Evolutionary conservation across 2,113 vertebrate genomes (phyloP).

Genomic region (Vulpes lagopus): DNA sequence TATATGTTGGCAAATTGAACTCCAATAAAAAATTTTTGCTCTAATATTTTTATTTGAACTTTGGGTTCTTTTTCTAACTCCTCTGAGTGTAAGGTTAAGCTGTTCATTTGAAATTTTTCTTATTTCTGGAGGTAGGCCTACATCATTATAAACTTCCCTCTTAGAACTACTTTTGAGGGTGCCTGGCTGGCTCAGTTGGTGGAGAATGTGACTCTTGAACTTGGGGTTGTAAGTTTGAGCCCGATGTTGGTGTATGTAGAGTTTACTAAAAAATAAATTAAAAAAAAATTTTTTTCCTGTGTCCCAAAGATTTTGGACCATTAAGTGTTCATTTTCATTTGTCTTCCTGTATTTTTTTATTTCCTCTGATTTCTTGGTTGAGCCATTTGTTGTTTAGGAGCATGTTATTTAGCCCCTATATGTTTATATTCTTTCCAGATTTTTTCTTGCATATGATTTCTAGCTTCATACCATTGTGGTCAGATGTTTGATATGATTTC

Average conservation of each 20-base stretch:
- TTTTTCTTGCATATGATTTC: background rate
- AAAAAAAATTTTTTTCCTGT: background rate
- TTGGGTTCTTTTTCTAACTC: background rate
- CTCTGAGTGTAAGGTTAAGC: background rate
- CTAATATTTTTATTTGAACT: background rate
- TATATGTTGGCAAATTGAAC: no score
- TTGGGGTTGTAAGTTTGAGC: background rate
- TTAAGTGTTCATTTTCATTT: background rate
- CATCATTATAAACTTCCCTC: background rate
- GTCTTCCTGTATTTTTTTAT: background rate
- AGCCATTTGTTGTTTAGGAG: background rate
- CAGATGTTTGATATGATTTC: background rate
- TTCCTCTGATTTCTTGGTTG: background rate
- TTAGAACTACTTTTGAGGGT: background rate
- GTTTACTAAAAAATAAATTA: background rate
- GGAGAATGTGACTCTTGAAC: background rate
- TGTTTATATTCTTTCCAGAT: background rate
- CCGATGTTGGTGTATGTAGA: background rate
- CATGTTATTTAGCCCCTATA: background rate
- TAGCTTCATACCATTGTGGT: background rate
- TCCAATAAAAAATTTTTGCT: background rate
- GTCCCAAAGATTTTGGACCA: background rate
- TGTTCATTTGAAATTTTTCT: background rate
- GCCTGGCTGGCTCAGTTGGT: background rate
- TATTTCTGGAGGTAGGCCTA: background rate